Evolutionary conservation across 2,113 vertebrate genomes (phyloP).

Genomic region (Eubucco bourcierii): DNA sequence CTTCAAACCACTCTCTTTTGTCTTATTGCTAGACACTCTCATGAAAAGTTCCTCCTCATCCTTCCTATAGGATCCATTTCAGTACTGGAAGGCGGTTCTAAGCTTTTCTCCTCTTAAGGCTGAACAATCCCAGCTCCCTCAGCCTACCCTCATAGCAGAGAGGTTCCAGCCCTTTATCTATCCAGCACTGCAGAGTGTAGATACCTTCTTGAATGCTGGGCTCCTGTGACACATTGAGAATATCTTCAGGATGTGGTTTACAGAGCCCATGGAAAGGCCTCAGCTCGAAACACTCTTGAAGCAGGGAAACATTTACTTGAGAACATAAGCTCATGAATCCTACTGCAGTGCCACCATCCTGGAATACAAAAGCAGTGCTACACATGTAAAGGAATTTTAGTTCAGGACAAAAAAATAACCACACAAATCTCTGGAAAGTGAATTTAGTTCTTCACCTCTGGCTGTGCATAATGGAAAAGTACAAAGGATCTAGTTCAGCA

Average conservation of each 20-base stretch:
- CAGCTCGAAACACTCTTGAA: conserved; percentile 84
- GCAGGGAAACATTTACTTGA: conserved; percentile 72
- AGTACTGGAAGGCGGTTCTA: too few relatives aligned
- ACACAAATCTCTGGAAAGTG: neutral
- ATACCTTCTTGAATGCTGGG: neutral
- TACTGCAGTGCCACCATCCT: conserved; percentile 79
- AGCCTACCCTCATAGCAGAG: too few relatives aligned
- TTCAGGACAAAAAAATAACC: neutral
- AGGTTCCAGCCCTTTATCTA: neutral
- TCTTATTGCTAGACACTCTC: too few relatives aligned
- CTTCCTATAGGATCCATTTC: too few relatives aligned
- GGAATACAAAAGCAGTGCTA: conserved; percentile 25
- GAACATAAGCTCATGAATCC: conserved; percentile 86
- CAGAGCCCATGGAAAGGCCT: conserved; percentile 80
- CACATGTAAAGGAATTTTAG: neutral
- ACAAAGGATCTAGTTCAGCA: neutral
- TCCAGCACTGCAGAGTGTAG: neutral
- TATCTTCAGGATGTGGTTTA: conserved; percentile 62
- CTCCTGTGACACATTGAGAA: conserved; percentile 4
- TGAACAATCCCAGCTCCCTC: too few relatives aligned
- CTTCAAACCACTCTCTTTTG: too few relatives aligned
- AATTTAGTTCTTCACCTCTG: neutral
- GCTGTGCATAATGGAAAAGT: neutral
- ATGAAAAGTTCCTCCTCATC: too few relatives aligned
- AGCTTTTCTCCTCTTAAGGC: too few relatives aligned